Base-by-base conservation (phyloP, 2,113 vertebrate genomes). In the Myodes glareolus region DNA sequence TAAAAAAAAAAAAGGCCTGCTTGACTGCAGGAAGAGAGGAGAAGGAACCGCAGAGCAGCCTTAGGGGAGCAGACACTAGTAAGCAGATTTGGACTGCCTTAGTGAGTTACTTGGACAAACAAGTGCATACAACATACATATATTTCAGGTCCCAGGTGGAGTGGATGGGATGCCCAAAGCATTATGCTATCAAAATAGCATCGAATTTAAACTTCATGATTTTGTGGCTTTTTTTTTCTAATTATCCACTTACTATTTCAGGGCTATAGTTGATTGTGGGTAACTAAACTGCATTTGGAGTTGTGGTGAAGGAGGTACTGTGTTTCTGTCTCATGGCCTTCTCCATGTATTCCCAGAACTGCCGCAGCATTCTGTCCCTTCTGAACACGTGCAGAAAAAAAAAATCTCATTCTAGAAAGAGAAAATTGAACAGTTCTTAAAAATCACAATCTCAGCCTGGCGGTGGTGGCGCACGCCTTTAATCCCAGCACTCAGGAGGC, bases 351-450 rank as follows among this genome's bases (percentile, higher is more conserved):
- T 93, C 45, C 75, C 67, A 72, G 86, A 94, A 81, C 72, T 61
- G 23, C 39, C n/a, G 6, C 14, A 81, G 52, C 58, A 76, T 75
- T 88, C 81, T 70, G 68, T 76, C 90, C 65, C 68, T 78, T 91
- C 91, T 86, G 68, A 92, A 85, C 8, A 90, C 5, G 45, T 5
- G 23, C 31, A 82, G 42, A 94, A 50, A 90, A 85, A 94, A 84
- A 50, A 90, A 85, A 95, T 80, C 90, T 90, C 31, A 21, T 80
- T 90, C 58, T 90, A 58, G 94, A 94, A 93, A n/a, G n/a, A 93
- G 52, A 93, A 82, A 93, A 85, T n/a, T n/a, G 36, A 73, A 39
- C 10, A 73, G 70, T 23, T 73, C 23, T 73, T 73, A 39, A 21
- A 72, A 72, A 72, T 21, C 3, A 4, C 17, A 73, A 73, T 39